Evolutionary conservation across 2,113 vertebrate genomes (phyloP).

Genomic region (Xerus inauris): DNA sequence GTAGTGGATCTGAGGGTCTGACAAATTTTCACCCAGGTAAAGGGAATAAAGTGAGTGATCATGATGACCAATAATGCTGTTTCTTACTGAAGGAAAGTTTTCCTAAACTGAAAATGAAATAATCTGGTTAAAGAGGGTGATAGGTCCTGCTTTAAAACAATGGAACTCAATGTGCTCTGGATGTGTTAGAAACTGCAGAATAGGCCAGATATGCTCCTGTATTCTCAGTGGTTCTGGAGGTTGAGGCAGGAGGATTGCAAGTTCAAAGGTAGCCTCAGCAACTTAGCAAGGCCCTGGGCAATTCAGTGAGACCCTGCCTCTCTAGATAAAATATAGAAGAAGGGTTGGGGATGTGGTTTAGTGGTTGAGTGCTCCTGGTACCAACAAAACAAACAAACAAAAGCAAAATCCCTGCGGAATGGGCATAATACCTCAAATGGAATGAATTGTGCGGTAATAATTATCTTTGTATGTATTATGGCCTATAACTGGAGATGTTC

Average conservation of each 20-base stretch:
- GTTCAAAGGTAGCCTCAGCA: too few species aligned
- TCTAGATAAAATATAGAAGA: too few species aligned
- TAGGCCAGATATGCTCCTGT: too few species aligned
- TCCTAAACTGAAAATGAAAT: conserved; percentile 4
- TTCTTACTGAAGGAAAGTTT: neutral
- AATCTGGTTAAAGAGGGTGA: neutral
- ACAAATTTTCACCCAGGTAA: neutral
- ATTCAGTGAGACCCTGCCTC: too few species aligned
- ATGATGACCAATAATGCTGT: neutral
- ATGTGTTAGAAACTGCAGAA: neutral
- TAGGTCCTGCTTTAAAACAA: conserved; percentile 14
- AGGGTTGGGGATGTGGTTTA: too few species aligned
- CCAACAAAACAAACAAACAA: too few species aligned
- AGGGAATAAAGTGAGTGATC: neutral
- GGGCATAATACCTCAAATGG: neutral
- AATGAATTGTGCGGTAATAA: neutral
- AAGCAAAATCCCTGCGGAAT: neutral
- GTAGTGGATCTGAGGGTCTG: neutral
- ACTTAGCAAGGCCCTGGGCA: too few species aligned
- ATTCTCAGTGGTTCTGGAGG: too few species aligned
- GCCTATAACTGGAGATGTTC: neutral
- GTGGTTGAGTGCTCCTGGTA: too few species aligned
- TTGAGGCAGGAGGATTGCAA: too few species aligned
- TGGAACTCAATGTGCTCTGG: neutral
- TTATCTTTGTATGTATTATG: neutral